Evolutionary conservation across 2,113 vertebrate species (phyloP).

Genomic region (Lagopus leucura): DNA sequence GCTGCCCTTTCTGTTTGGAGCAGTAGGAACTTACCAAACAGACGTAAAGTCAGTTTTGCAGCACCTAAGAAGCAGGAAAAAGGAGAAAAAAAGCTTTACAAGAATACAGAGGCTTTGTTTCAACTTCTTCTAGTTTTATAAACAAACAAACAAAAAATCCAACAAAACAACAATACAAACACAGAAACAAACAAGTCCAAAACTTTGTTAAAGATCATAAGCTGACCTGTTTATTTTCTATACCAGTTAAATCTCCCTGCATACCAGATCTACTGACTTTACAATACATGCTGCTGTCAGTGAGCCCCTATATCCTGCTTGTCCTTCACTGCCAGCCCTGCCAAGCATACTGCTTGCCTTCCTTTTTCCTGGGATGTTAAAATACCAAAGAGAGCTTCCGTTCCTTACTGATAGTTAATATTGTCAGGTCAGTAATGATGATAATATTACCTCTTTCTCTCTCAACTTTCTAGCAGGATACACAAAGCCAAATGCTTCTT

Average conservation of each 20-base stretch:
- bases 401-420: fast-evolving
- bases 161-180: neutral
- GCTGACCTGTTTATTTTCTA: neutral
- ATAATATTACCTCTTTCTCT: neutral
- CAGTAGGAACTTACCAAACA: neutral
- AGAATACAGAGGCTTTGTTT: neutral
- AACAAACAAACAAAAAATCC: neutral
- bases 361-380: neutral
- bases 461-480: neutral
- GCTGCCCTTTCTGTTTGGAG: neutral
- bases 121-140: neutral
- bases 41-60: neutral
- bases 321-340: neutral
- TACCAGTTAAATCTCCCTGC: neutral
- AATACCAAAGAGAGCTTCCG: neutral
- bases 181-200: neutral
- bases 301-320: neutral
- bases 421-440: fast-evolving
- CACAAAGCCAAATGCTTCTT: neutral
- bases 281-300: neutral
- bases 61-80: neutral
- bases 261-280: neutral
- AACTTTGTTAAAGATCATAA: neutral
- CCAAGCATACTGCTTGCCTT: neutral
- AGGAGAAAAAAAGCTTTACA: neutral